These are phyloP conservation scores for Drosophila teissieri DNA, from an alignment of 1,140 invertebrate genomes.

Conservation along the genomic window DNA sequence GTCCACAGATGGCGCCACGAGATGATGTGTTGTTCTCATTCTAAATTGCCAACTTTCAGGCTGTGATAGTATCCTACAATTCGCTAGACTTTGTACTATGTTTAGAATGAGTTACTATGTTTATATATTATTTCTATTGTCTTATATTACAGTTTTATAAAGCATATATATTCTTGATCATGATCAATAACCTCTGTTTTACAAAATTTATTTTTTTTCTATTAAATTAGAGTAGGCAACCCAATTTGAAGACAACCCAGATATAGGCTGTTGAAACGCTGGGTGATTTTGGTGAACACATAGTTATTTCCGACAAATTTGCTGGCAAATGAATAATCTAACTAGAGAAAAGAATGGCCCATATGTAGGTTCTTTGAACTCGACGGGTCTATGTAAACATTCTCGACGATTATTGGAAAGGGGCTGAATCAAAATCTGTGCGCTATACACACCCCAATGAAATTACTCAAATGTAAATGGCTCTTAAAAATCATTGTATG, in stretches of 20 bases:
- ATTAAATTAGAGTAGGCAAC: too few species aligned
- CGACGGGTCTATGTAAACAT: constrained; percentile 13
- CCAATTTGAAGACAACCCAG: too few species aligned
- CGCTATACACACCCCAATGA: constrained; percentile 27
- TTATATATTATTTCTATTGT: too few species aligned
- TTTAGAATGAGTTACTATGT: too few species aligned
- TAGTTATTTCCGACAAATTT: neutral
- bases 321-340: neutral
- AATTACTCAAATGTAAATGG: constrained; percentile 35
- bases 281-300: neutral
- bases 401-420: neutral
- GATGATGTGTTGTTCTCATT: neutral
- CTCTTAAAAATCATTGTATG: constrained; percentile 50
- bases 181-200: too few species aligned
- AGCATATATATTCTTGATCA: too few species aligned
- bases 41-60: constrained; percentile 4
- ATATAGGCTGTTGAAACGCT: too few species aligned
- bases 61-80: neutral
- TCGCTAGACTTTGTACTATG: neutral
- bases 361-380: constrained; percentile 15
- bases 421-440: constrained; percentile 24
- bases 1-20: neutral
- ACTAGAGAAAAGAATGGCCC: neutral
- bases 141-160: too few species aligned
- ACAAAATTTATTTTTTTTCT: too few species aligned